Evolutionary conservation across 1,140 invertebrate genomes (phyloP).

Genomic region (Leptestheria dahalacensis): DNA sequence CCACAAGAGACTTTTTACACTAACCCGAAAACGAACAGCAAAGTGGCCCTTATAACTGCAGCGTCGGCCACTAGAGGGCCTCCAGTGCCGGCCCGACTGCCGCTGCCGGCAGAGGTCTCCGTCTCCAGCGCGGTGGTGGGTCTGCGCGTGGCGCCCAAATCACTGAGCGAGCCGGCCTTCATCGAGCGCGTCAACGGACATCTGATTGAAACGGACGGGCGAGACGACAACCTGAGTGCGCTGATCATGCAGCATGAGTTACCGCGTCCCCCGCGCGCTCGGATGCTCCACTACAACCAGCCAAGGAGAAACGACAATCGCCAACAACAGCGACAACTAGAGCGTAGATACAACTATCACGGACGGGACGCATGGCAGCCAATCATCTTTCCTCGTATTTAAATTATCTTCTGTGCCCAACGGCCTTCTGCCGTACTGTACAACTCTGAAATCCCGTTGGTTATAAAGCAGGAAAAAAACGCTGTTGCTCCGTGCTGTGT

Average conservation of each 20-base stretch:
- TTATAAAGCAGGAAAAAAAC: too few species aligned
- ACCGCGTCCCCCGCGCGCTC: not conserved
- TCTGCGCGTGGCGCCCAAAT: slow-evolving; percentile 8
- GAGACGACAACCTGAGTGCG: slow-evolving; percentile 3
- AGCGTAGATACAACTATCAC: not conserved
- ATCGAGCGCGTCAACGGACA: not conserved
- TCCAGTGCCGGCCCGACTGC: not conserved
- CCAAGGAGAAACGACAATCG: not conserved
- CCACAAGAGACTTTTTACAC: not conserved
- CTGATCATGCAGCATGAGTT: slow-evolving; percentile 12
- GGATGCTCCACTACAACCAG: not conserved
- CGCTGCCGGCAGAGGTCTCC: slow-evolving; percentile 1
- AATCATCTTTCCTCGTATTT: not conserved
- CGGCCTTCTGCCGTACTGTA: too few species aligned
- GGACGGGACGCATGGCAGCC: not conserved
- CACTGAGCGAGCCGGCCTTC: not conserved
- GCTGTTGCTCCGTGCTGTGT: too few species aligned
- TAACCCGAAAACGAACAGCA: not conserved
- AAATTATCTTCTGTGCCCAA: not conserved
- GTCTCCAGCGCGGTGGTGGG: slow-evolving; percentile 9
- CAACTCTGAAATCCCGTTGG: too few species aligned
- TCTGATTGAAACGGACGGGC: slow-evolving; percentile 11
- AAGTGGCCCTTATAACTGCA: not conserved
- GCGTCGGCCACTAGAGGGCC: not conserved
- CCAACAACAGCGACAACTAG: not conserved